These are phyloP conservation scores for Cybosia mesomella DNA, from an alignment of 2,888 invertebrate genomes.

Conservation along the genomic window DNA sequence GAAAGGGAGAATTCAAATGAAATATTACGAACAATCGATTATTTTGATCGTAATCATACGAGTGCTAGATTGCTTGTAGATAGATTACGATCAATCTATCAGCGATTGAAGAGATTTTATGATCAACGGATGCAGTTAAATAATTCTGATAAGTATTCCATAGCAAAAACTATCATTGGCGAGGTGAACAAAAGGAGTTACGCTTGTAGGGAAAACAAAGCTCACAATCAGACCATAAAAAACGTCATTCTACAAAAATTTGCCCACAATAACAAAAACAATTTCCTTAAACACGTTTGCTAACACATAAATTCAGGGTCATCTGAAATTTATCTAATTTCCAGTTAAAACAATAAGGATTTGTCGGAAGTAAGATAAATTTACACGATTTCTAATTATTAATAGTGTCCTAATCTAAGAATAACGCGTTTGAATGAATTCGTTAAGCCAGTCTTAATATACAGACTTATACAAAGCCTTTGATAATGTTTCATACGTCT, in stretches of 20 bases:
- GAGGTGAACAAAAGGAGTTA: neutral
- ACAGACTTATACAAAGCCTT: neutral
- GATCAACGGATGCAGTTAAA: too few relatives aligned
- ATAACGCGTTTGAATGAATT: neutral
- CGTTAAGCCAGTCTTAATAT: neutral
- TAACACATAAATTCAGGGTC: neutral
- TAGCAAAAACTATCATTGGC: neutral
- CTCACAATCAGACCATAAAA: neutral
- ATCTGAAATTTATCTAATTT: neutral
- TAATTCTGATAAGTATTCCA: neutral
- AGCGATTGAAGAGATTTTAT: neutral
- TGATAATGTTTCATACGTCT: neutral
- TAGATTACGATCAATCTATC: neutral
- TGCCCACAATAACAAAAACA: neutral
- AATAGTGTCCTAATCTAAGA: neutral
- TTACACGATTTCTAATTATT: neutral
- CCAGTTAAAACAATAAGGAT: neutral
- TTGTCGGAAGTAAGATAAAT: neutral
- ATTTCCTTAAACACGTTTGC: neutral
- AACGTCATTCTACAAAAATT: neutral
- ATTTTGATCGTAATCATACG: neutral
- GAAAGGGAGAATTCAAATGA: neutral
- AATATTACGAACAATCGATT: neutral
- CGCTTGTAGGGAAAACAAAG: neutral
- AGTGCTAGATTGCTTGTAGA: neutral